phyloP scores from a whole-genome alignment of 2,797 vertebrate species.

The Diceros bicornis region DNA sequence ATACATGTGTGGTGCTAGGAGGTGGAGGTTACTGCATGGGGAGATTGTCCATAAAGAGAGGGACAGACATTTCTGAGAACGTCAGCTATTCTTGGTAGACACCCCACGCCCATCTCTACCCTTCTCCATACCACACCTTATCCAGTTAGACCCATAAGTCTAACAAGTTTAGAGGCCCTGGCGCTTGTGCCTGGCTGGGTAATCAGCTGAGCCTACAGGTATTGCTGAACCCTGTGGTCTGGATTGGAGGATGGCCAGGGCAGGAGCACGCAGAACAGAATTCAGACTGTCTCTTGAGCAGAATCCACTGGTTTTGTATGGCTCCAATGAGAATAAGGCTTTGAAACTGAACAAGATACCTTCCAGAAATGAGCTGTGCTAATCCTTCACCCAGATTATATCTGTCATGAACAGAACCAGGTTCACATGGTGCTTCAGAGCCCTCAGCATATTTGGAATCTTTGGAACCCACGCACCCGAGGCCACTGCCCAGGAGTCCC shows the following conservation, averaged over 20 bases:
- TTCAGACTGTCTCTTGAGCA: conserved; percentile 53
- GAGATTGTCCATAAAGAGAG: conserved; percentile 39
- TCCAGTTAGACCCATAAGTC: conserved; percentile 27
- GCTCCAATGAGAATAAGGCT: conserved; percentile 61
- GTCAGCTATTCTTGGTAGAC: conserved; percentile 65
- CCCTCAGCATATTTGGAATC: conserved; percentile 59
- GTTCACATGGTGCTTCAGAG: conserved; percentile 79
- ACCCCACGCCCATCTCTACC: neutral
- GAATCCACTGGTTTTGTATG: conserved; percentile 47
- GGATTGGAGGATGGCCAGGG: conserved; percentile 13
- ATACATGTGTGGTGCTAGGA: conserved; percentile 60
- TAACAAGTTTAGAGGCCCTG: conserved; percentile 57
- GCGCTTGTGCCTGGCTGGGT: neutral
- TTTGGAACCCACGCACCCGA: conserved; percentile 49
- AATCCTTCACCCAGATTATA: conserved; percentile 37
- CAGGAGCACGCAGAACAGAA: conserved; percentile 45
- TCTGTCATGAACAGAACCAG: conserved; percentile 58
- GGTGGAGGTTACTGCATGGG: neutral
- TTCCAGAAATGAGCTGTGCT: conserved; percentile 64
- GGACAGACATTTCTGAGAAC: conserved; percentile 33
- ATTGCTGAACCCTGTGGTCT: conserved; percentile 17
- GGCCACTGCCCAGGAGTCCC: conserved; percentile 37
- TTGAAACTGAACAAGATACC: conserved; percentile 74
- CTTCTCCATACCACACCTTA: conserved; percentile 30
- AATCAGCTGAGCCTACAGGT: conserved; percentile 53